These are phyloP conservation scores for Protomyctophum bolini DNA, from an alignment of 2,113 vertebrate genomes.

Conservation along the genomic window DNA sequence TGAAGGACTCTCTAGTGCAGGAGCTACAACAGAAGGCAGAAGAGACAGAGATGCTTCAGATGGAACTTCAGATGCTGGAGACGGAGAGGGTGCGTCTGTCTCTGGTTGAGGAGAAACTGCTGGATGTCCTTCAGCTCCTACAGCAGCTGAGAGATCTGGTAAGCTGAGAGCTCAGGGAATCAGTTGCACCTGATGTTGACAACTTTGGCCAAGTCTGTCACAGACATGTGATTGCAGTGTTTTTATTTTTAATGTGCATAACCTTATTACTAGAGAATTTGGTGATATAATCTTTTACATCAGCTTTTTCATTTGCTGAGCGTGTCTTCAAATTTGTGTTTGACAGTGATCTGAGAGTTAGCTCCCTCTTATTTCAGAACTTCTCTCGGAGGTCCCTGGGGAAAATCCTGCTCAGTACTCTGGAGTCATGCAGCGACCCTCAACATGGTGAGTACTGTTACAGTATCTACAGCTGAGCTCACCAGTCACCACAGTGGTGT, in stretches of 20 bases:
- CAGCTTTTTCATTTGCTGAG: too few relatives aligned
- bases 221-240: background rate
- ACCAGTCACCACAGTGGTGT: constrained; percentile 15
- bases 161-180: constrained; percentile 47
- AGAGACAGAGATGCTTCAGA: constrained; percentile 83
- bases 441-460: constrained; percentile 59
- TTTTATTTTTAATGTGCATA: background rate
- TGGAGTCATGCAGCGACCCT: constrained; percentile 86
- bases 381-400: constrained; percentile 88
- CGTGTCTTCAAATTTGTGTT: background rate
- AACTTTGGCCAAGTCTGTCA: too few relatives aligned
- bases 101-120: constrained; percentile 91
- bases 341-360: constrained; percentile 19
- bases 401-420: constrained; percentile 90
- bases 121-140: constrained; percentile 89
- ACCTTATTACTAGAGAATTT: too few relatives aligned
- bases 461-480: too few relatives aligned
- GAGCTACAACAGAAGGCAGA: constrained; percentile 85
- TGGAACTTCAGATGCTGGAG: constrained; percentile 94
- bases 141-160: constrained; percentile 89
- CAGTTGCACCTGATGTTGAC: too few relatives aligned
- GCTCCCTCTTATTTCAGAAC: constrained; percentile 77
- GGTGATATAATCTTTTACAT: too few relatives aligned
- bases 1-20: constrained; percentile 79
- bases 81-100: constrained; percentile 89